A percentile compares a stretch with the other conserved stretches of the same genome.
phyloP scores from a whole-genome alignment of 92 coral and sea anemone species.

The Zoanthus sansibaricus region DNA sequence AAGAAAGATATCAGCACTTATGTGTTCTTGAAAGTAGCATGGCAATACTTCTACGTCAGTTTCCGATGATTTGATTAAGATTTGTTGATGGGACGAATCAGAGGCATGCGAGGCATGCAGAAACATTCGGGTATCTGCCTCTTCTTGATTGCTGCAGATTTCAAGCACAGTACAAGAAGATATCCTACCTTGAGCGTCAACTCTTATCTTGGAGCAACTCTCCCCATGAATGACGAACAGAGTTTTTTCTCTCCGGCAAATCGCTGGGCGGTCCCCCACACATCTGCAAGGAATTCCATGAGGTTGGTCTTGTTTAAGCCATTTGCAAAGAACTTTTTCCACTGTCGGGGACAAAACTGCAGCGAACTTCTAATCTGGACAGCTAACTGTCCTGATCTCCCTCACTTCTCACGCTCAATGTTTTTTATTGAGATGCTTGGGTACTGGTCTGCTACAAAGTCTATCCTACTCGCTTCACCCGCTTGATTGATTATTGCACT shows the following conservation, averaged over 20 bases:
- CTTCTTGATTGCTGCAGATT: conserved; percentile 55
- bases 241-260: conserved; percentile 26
- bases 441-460: conserved; percentile 75
- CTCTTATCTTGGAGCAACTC: conserved; percentile 32
- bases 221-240: conserved; percentile 37
- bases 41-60: conserved; percentile 62
- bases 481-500: conserved; percentile 48
- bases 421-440: conserved; percentile 71
- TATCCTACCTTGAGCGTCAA: conserved; percentile 51
- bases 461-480: conserved; percentile 58
- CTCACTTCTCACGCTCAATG: conserved; percentile 63
- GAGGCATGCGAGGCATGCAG: conserved; percentile 58
- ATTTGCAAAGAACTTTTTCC: conserved; percentile 68
- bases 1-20: conserved; percentile 55
- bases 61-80: conserved; percentile 60
- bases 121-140: conserved; percentile 58
- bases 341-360: conserved; percentile 73
- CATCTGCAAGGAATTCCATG: conserved; percentile 21
- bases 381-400: conserved; percentile 55
- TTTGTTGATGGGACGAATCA: conserved; percentile 41
- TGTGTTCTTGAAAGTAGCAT: conserved; percentile 53
- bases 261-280: conserved; percentile 17
- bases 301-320: conserved; percentile 63
- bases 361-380: conserved; percentile 61
- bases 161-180: conserved; percentile 53